These are phyloP conservation scores for Episyrphus balteatus DNA, from an alignment of 1,140 invertebrate genomes.

Conservation along the genomic window DNA sequence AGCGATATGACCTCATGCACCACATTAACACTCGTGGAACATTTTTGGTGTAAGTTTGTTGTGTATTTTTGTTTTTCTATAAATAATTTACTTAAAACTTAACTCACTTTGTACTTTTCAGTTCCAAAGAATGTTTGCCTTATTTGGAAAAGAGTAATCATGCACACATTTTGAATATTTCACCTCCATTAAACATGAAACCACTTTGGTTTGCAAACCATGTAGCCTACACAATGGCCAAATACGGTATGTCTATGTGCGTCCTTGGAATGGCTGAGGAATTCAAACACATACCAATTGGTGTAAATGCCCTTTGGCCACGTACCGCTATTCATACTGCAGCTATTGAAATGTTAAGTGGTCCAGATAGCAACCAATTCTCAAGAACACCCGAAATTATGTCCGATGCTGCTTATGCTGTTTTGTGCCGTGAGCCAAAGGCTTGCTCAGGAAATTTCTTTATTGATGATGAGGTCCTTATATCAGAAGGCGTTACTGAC, in stretches of 20 bases:
- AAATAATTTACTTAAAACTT: not conserved
- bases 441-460: slow-evolving; percentile 81
- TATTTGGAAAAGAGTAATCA: slow-evolving; percentile 80
- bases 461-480: slow-evolving; percentile 87
- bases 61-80: not conserved
- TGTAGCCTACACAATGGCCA: slow-evolving; percentile 96
- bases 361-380: slow-evolving; percentile 46
- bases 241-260: slow-evolving; percentile 99
- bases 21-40: slow-evolving; percentile 84
- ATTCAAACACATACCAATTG: slow-evolving; percentile 70
- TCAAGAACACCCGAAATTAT: slow-evolving; percentile 86
- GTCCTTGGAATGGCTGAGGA: slow-evolving; percentile 93
- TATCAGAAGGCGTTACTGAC: slow-evolving; percentile 68
- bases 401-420: slow-evolving; percentile 87
- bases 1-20: slow-evolving; percentile 91
- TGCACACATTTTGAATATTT: slow-evolving; percentile 93
- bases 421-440: slow-evolving; percentile 66
- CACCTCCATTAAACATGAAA: slow-evolving; percentile 85
- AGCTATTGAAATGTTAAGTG: slow-evolving; percentile 90
- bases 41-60: slow-evolving; percentile 67
- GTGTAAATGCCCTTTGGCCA: slow-evolving; percentile 96
- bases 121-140: slow-evolving; percentile 86
- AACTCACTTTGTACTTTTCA: slow-evolving; percentile 38
- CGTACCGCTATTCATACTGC: slow-evolving; percentile 90
- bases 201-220: slow-evolving; percentile 87